Evolutionary conservation across 1,140 invertebrate species (phyloP).

Genomic region (Drosophila tristis): DNA sequence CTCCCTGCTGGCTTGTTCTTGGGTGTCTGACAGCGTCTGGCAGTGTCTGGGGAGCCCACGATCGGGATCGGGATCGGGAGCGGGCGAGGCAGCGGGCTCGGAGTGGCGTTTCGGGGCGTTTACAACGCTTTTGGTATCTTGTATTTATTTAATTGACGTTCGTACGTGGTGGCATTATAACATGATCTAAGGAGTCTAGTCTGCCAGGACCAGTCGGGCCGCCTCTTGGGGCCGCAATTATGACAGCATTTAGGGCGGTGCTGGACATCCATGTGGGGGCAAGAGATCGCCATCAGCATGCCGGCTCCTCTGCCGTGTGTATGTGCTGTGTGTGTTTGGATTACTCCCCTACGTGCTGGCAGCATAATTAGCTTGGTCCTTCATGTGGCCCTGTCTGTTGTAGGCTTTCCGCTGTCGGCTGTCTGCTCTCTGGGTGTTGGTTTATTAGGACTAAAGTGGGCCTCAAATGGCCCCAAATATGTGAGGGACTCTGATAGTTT

Average conservation of each 20-base stretch:
- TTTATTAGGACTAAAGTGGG: constrained; percentile 70
- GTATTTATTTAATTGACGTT: constrained; percentile 82
- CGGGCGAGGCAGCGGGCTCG: too few relatives aligned
- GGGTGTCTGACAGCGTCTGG: constrained; percentile 42
- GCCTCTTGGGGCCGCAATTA: constrained; percentile 53
- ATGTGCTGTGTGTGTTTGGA: constrained; percentile 57
- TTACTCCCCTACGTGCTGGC: constrained; percentile 69
- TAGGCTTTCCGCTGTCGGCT: constrained; percentile 4
- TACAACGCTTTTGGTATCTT: constrained; percentile 81
- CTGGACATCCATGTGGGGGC: constrained; percentile 78
- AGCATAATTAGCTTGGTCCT: constrained; percentile 64
- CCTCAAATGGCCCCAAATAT: constrained; percentile 69
- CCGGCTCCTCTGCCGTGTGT: constrained; percentile 15
- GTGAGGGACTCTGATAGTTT: constrained; percentile 25
- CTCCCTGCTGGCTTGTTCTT: constrained; percentile 26
- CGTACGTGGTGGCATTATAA: constrained; percentile 81
- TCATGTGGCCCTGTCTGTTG: neutral
- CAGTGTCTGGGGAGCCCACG: constrained; percentile 28
- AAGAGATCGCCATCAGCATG: constrained; percentile 63
- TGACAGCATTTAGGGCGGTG: constrained; percentile 76
- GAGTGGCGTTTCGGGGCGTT: constrained; percentile 66
- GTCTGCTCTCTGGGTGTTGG: constrained; percentile 67
- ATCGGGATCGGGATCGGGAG: constrained; percentile 1
- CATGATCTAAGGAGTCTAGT: constrained; percentile 54
- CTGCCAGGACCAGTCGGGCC: neutral